phyloP scores from a whole-genome alignment of 2,888 invertebrate genomes.

The Drosophila trichaetosa region DNA sequence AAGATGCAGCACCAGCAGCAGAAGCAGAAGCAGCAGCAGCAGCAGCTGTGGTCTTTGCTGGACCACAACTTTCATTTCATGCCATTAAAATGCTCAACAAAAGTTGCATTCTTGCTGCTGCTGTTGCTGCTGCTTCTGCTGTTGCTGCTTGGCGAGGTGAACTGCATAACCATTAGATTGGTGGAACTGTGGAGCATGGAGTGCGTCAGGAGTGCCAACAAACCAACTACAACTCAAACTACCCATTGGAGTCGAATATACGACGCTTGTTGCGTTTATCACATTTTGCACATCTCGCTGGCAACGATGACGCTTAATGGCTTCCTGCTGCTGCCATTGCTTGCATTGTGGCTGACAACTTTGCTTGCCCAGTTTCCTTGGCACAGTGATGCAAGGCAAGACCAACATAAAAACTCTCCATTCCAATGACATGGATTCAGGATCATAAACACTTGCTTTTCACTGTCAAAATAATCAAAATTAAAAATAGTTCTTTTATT shows the following conservation, averaged over 20 bases:
- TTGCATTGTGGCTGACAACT: constrained; percentile 40
- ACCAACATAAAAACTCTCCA: neutral
- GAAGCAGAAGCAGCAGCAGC: constrained; percentile 2
- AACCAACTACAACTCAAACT: constrained; percentile 1
- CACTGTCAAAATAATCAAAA: neutral
- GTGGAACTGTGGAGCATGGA: constrained; percentile 1
- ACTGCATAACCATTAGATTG: constrained; percentile 57
- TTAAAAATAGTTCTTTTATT: too few relatives aligned
- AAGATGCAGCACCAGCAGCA: neutral
- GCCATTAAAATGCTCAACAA: constrained; percentile 49
- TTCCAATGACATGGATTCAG: neutral
- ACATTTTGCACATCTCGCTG: constrained; percentile 60
- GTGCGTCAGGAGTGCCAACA: constrained; percentile 3
- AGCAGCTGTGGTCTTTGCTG: constrained; percentile 46
- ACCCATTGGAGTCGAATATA: constrained; percentile 58
- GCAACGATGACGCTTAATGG: constrained; percentile 61
- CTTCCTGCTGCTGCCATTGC: constrained; percentile 54
- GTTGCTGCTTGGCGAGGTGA: constrained; percentile 26
- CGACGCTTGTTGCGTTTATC: constrained; percentile 65
- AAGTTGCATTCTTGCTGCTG: constrained; percentile 60
- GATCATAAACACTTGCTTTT: neutral
- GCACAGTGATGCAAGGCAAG: neutral
- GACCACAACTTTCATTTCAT: constrained; percentile 51
- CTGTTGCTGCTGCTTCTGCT: neutral
- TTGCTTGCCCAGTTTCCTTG: constrained; percentile 40